Base-by-base conservation (phyloP, 64 coral and sea anemone genomes). In the Orbicella faveolata region DNA sequence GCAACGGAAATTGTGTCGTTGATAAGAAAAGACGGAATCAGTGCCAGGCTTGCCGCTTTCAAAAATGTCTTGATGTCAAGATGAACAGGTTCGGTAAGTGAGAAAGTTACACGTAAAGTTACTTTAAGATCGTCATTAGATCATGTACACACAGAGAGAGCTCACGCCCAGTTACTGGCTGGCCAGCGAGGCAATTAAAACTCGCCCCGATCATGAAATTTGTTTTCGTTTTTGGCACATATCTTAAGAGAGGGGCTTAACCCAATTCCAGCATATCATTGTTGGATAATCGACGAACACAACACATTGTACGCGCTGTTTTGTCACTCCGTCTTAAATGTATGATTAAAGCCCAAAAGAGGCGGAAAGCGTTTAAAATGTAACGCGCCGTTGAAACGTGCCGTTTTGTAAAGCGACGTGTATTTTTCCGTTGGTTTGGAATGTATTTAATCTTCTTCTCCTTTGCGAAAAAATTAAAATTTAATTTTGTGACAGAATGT, bases 21-120 rank as follows among this genome's bases (percentile, higher is more conserved):
- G 97, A 99, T 75, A 99, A 99, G 86, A 99, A 99, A 23, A 68
- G 97, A 63, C 68, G 97, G 44, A 99, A 99, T 59, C 97, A 99
- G 63, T 99, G 97, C 57, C 97, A 99, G 52, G 97, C 97, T 20
- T 99, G 97, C 79, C 90, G 97, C 2, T 99, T 96, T 73, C 95
- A 96, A 72, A 99, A 99, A 79, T 99, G 97, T 34, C 84, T 99
- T 61, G 97, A 99, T 53, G 97, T 95, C 10, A 99, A 99, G 76
- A 99, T 99, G 97, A 99, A 99, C 83, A 83, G 94, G 41, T 99
- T 99, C 26, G 97, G 97, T 99, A 93, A 99, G 97, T 90, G 57
- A 86, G 33, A 25, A 86, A 52, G 55, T 73, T 94, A 74, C 63
- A 86, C 21, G 21, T 63, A 82, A 80, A 72, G 79, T 80, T 94